Evolutionary conservation across 2,888 invertebrate species (phyloP).

Genomic region (Drosophila fulvimacula): DNA sequence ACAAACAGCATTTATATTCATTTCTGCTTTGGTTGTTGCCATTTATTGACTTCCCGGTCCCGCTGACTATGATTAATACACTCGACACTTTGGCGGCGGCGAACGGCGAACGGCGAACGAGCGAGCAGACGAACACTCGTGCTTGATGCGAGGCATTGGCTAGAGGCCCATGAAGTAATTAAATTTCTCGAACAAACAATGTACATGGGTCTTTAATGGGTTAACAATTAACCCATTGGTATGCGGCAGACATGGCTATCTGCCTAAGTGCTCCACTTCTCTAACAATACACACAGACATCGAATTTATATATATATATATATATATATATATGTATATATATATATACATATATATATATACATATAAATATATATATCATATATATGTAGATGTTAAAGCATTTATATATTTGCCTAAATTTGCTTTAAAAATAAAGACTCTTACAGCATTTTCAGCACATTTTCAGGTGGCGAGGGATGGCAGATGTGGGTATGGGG

Average conservation of each 20-base stretch:
- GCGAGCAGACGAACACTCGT: no score
- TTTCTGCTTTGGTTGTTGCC: slow-evolving; percentile 51
- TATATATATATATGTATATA: not conserved
- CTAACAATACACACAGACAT: not conserved
- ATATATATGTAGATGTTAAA: not conserved
- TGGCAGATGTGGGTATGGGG: no score
- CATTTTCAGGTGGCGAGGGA: not conserved
- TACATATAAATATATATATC: not conserved
- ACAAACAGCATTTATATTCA: slow-evolving; percentile 62
- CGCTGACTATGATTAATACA: slow-evolving; percentile 42
- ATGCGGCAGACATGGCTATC: slow-evolving; percentile 24
- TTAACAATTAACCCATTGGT: slow-evolving; percentile 57
- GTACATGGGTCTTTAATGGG: slow-evolving; percentile 42
- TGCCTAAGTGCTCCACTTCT: slow-evolving; percentile 33
- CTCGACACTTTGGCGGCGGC: slow-evolving; percentile 12
- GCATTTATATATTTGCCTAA: slow-evolving; percentile 23
- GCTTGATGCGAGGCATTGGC: not conserved
- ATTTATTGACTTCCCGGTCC: slow-evolving; percentile 48
- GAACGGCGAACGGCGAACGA: no score
- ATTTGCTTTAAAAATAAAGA: slow-evolving; percentile 33
- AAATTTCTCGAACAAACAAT: slow-evolving; percentile 23
- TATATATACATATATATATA: not conserved
- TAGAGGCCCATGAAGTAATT: slow-evolving; percentile 33
- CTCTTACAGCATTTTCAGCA: slow-evolving; percentile 26
- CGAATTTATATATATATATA: not conserved